These are phyloP conservation scores for Cinara cedri DNA, from an alignment of 2,888 invertebrate species.

Conservation along the genomic window DNA sequence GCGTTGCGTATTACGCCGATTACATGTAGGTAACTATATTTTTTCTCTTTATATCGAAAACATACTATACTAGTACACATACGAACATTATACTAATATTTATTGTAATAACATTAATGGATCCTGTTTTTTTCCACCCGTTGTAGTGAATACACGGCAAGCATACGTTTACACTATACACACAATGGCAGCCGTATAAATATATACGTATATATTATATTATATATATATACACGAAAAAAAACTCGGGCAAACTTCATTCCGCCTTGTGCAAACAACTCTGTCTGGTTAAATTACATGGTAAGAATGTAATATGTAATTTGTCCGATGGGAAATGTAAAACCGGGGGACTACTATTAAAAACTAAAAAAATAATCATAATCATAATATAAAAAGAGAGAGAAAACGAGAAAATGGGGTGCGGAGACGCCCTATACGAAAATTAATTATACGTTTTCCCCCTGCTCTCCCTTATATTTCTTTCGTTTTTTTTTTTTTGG, in stretches of 20 bases:
- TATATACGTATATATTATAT: conserved; percentile 12
- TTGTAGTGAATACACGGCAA: not conserved
- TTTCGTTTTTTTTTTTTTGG: conserved; percentile 7
- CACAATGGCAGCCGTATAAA: conserved; percentile 36
- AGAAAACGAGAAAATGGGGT: conserved; percentile 37
- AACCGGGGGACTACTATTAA: conserved; percentile 4
- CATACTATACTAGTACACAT: no score
- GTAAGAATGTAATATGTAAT: conserved; percentile 50
- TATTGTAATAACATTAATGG: conserved; percentile 56
- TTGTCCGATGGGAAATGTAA: conserved; percentile 51
- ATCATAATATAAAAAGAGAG: not conserved
- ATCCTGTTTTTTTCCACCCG: conserved; percentile 16
- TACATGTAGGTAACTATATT: conserved; percentile 7
- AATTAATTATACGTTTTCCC: conserved; percentile 56
- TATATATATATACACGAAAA: not conserved
- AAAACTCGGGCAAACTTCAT: conserved; percentile 38
- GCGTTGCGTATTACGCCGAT: conserved; percentile 35
- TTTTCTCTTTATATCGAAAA: not conserved
- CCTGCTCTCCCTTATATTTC: not conserved
- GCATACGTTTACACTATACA: not conserved
- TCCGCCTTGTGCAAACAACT: conserved; percentile 52
- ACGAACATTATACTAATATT: conserved; percentile 10
- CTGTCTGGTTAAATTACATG: conserved; percentile 52
- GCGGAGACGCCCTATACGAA: conserved; percentile 53
- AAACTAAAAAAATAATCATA: conserved; percentile 27